Evolutionary conservation across 2,888 invertebrate genomes (phyloP), one percentile per base, ranked within the genome.

Genomic region (Eristalinus sepulchralis): DNA sequence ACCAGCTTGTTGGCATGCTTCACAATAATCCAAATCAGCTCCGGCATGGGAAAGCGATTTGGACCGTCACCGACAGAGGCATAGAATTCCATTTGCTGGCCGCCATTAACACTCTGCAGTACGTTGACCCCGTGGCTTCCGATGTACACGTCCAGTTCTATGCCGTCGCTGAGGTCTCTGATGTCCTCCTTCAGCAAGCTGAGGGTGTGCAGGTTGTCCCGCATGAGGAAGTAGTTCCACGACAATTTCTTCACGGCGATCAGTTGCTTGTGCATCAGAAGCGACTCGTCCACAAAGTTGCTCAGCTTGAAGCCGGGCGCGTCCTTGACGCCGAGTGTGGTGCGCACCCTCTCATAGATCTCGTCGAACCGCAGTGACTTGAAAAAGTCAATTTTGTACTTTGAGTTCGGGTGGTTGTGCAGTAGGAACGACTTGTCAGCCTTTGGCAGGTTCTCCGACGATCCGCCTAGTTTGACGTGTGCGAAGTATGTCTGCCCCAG

Each of bases 201-300:
- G 24, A 90, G 85, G 55, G 89, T 89, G 1, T 60, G 55, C 1
- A 89, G 70, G 22, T 89, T 82, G 33, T 90, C 90, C 64, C 89
- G 85, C n/a, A 88, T 64, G 4, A 90, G 83, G 47, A 89, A 89
- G 73, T 89, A 90, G 66, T 91, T 91, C 90, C 90, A 91, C 1
- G 89, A 85, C 0, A 91, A 81, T 73, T 90, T 90, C 59, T 89
- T 89, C 0, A 88, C 88, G 5, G 89, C 83, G 22, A 88, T 88
- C 57, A 90, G 88, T 75, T 91, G 91, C 20, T 81, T 84, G 70
- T 89, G 89, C 22, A 82, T 88, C 5, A 90, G 76, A 2, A 90
- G 81, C 1, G 88, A 55, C 1, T 89, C 88, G 63, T 89, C 89
- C 2, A 91, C 80, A 20, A 84, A 90, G 36, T 89, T 89, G 20